Evolutionary conservation across 2,888 invertebrate genomes (phyloP).

Genomic region (Parthenolecanium corni): DNA sequence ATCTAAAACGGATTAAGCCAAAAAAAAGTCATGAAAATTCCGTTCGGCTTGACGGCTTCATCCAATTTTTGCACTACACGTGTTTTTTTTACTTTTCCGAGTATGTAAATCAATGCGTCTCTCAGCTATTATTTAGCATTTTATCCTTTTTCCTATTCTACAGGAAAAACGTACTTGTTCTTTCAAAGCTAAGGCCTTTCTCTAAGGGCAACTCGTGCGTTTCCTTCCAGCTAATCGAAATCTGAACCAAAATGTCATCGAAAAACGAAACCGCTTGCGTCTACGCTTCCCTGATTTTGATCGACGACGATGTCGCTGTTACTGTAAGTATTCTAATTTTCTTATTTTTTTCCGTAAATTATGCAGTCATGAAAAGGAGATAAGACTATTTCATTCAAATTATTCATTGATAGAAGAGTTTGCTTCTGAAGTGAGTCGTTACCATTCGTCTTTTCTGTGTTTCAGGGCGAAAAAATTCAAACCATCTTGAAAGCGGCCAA

Average conservation of each 20-base stretch:
- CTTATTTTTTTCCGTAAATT: not conserved
- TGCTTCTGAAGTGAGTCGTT: too few species aligned
- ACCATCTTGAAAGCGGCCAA: constrained; percentile 93
- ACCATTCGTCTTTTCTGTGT: constrained; percentile 32
- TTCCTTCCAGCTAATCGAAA: constrained; percentile 37
- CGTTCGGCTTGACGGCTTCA: not conserved
- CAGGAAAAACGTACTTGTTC: constrained; percentile 61
- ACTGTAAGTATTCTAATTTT: constrained; percentile 61
- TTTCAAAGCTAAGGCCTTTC: constrained; percentile 82
- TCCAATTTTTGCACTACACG: not conserved
- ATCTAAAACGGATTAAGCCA: too few species aligned
- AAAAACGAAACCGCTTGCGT: constrained; percentile 96
- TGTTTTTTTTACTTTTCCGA: not conserved
- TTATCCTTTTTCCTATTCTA: not conserved
- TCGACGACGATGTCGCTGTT: constrained; percentile 93
- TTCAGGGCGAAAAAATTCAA: constrained; percentile 88
- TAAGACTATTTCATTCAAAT: not conserved
- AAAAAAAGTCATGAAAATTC: too few species aligned
- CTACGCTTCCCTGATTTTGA: constrained; percentile 89
- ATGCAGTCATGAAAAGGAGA: not conserved
- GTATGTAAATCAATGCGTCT: not conserved
- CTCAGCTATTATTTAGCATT: not conserved
- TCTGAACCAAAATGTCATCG: constrained; percentile 51
- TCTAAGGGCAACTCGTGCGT: constrained; percentile 75
- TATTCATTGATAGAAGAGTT: too few species aligned